Evolutionary conservation across 2,113 vertebrate genomes (phyloP), one percentile per base, ranked within the genome.

Genomic region (Pontoporia blainvillei): DNA sequence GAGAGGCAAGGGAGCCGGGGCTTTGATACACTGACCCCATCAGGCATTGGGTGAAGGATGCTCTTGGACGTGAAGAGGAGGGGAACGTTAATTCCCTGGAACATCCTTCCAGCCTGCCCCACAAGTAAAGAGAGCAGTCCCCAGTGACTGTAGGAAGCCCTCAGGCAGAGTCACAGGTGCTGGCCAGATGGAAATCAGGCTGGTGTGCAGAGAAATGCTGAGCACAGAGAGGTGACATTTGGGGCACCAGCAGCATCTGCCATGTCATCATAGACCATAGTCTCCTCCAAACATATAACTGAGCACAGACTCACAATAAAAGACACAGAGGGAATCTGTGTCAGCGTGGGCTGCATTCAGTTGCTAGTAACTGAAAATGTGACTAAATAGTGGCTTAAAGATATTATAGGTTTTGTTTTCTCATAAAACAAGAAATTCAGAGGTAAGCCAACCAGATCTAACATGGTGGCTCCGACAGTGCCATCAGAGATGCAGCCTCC

Each of bases 291-390:
- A 71, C 57, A 36, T 18, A n/a, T 8, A 61, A 78, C 81, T 17
- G 25, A 73, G 46, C 69, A 59, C 23, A 86, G 61, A 82, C 75
- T 76, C 67, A 17, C 11, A 76, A 17, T 17, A 71, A 34, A 93
- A 86, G 84, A 64, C n/a, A 34, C 52, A 10, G 44, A 72, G 69
- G 54, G 71, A 88, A 91, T 92, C 81, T 72, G 41, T 78, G 69
- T 79, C 75, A 39, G 41, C 14, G 57, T 75, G 90, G 97, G 94
- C 44, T 93, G 75, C 57, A 46, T 78, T 91, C 75, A 73, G 31
- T 79, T 87, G 64, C 86, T 91, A 95, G 82, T 62, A 67, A 67
- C 20, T 84, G 85, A 72, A 95, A 84, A 93, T 84, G 71, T 95
- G 90, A 91, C 92, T 91, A 62, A 91, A 66, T 34, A 41, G 31